Percentiles rank a stretch among this genome's conserved stretches.
Evolutionary conservation across 2,113 vertebrate species (phyloP).

Genomic region (Pogona vitticeps): DNA sequence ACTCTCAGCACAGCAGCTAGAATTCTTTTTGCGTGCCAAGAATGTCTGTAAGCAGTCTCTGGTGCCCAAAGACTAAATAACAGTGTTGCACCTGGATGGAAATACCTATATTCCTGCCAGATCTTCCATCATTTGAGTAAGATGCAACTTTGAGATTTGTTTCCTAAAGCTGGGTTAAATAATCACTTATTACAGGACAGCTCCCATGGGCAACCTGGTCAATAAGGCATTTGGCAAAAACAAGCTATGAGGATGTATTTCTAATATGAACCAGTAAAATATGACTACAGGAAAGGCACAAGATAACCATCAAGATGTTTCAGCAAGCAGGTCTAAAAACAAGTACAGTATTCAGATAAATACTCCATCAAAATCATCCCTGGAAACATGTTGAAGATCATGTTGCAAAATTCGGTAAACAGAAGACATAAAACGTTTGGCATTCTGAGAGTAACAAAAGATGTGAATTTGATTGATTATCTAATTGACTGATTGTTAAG

Average conservation of each 20-base stretch:
- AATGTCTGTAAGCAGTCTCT: background rate
- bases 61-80: background rate
- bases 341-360: background rate
- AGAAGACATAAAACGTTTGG: background rate
- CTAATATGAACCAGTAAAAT: background rate
- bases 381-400: background rate
- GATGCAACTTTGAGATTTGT: background rate
- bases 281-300: background rate
- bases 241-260: background rate
- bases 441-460: background rate
- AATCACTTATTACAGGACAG: rapidly evolving
- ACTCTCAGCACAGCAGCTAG: background rate
- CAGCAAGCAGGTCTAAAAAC: background rate
- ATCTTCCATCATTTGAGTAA: background rate
- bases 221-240: slow-evolving; percentile 20
- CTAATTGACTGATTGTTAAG: background rate
- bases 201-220: background rate
- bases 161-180: background rate
- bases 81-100: background rate
- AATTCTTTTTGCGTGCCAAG: background rate
- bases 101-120: background rate
- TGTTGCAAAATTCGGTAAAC: background rate
- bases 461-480: too few relatives aligned
- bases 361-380: background rate
- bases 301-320: rapidly evolving